Percentiles rank a stretch among this genome's conserved stretches.
Evolutionary conservation across 2,797 vertebrate species (phyloP).

Genomic region (Acrocephalus scirpaceus): DNA sequence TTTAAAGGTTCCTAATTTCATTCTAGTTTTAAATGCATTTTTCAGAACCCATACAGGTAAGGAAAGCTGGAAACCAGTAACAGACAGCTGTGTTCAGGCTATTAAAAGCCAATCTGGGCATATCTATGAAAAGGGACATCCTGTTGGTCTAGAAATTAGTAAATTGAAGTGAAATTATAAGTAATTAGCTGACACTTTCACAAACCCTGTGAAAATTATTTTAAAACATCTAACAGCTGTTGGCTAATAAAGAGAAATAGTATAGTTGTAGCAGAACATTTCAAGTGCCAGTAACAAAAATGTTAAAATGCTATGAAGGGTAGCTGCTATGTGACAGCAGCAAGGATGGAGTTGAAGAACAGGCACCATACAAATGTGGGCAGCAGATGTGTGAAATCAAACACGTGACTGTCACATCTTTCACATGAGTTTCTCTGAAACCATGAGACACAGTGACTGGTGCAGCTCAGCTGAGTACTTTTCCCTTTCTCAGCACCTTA

Average conservation of each 20-base stretch:
- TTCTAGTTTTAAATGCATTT: not conserved
- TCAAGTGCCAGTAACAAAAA: constrained; percentile 36
- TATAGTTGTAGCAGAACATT: not conserved
- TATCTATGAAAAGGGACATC: constrained; percentile 1
- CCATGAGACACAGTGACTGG: accelerated
- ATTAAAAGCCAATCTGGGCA: constrained; percentile 42
- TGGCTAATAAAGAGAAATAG: constrained; percentile 57
- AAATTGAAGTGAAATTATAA: constrained; percentile 69
- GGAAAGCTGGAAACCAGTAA: not conserved
- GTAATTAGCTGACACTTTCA: constrained; percentile 63
- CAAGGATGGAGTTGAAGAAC: not conserved
- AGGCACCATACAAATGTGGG: not conserved
- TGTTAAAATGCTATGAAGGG: not conserved
- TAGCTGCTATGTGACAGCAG: not conserved
- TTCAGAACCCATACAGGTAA: not conserved
- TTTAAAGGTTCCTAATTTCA: not conserved
- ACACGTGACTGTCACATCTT: too few relatives aligned
- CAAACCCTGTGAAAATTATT: constrained; percentile 51
- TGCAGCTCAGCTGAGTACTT: not conserved
- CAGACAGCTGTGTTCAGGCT: constrained; percentile 18
- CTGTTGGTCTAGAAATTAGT: constrained; percentile 59
- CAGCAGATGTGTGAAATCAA: not conserved
- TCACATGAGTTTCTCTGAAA: not conserved
- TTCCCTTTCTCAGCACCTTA: not conserved
- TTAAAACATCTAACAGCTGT: constrained; percentile 49